Conservation (phyloP, 2,113 vertebrate species). For the Trogon melanurus region DNA sequence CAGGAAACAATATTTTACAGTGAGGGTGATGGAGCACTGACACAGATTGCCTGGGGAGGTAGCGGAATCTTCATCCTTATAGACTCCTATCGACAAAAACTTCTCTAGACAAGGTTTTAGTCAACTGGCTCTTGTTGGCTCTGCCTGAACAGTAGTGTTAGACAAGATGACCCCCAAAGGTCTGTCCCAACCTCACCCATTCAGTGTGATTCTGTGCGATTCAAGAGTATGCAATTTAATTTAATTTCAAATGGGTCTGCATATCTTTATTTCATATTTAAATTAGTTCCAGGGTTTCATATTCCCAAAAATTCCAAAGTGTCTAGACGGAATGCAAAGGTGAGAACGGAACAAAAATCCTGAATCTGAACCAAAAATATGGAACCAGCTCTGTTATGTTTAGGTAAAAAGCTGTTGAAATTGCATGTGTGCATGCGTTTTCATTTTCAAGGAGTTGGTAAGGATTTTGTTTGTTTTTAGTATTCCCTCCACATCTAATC, state of each 20-base stretch:
- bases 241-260: background rate
- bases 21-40: background rate
- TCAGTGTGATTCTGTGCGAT: background rate
- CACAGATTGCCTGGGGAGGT: background rate
- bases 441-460: background rate
- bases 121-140: background rate
- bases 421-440: background rate
- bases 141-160: background rate
- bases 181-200: background rate
- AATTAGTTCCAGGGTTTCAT: background rate
- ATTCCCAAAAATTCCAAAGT: background rate
- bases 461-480: background rate
- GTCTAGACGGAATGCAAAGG: background rate
- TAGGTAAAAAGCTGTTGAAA: background rate
- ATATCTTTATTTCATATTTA: background rate
- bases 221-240: background rate
- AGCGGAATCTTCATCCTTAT: background rate
- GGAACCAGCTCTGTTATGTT: background rate
- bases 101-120: background rate
- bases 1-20: background rate
- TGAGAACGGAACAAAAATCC: background rate
- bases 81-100: background rate
- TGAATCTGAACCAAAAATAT: background rate
- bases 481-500: background rate
- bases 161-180: background rate